Base-by-base conservation (phyloP, 2,888 invertebrate species). In the Torymus auratus region DNA sequence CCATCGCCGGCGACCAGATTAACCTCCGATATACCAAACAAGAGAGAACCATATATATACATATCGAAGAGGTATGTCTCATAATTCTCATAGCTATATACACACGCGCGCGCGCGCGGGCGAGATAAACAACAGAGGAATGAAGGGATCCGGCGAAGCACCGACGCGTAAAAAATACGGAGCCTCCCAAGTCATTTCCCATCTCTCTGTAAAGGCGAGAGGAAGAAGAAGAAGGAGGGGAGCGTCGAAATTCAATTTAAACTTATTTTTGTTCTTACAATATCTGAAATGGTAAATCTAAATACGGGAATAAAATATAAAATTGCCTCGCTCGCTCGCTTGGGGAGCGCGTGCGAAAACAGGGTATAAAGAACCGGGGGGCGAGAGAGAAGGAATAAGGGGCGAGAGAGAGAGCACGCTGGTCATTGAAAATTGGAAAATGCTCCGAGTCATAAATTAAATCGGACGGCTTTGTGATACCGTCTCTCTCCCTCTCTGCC, bases 181-280 rank as follows among this genome's bases (percentile, higher is more conserved):
- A 62, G 55, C 17, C 23, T 12, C n/a, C 41, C 65, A 20, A 80
- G 64, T 67, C 65, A 71, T 78, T 71, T 78, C 28, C 67, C 78
- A 68, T 73, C 60, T 53, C 20, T 65, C 15, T 20, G 20, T 20
- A 20, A 2, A 20, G 2, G 20, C 20, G 20, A n/a, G n/a, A n/a
- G n/a, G 81, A 64, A 20, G 72, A 81, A 82, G 72, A 82, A 81
- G 69, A 82, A 81, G 84, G 83, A n/a, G 84, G 83, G 81, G 85
- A 84, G 83, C n/a, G 60, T 15, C 23, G 86, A 87, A 89, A 89
- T 90, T 90, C 89, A 88, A 90, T 90, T 89, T 87, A 87, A 89
- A 87, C 88, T 89, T 89, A 89, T 90, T 90, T 89, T 90, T 88
- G 88, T 88, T 87, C 87, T 87, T 85, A 86, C 88, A 88, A 88